These are phyloP conservation scores for Danio tinwini DNA, from an alignment of 2,797 vertebrate genomes.

Conservation along the genomic window DNA sequence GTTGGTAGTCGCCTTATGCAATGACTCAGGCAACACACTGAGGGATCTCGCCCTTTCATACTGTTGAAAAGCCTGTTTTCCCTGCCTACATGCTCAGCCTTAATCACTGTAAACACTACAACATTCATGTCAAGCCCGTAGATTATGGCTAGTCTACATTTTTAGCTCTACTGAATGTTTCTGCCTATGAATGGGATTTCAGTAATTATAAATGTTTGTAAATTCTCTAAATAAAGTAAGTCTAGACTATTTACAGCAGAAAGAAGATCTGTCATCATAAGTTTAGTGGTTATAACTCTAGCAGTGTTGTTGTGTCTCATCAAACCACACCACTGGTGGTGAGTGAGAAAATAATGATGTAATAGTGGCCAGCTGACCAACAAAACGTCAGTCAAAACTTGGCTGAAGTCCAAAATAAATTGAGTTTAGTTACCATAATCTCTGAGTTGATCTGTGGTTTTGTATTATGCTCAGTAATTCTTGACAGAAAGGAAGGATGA, in stretches of 20 bases:
- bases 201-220: background rate
- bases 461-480: background rate
- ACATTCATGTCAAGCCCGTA: background rate
- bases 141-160: background rate
- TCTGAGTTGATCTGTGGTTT: background rate
- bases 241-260: background rate
- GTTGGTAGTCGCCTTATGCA: background rate
- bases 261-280: background rate
- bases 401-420: background rate
- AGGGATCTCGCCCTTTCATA: background rate
- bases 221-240: background rate
- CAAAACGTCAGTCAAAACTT: too few relatives aligned
- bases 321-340: background rate
- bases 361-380: background rate
- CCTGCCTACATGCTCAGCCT: background rate
- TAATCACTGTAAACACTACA: background rate
- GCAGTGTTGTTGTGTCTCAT: constrained; percentile 9
- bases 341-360: constrained; percentile 8
- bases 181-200: background rate
- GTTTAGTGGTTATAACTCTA: background rate
- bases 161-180: background rate
- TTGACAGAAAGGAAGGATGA: background rate
- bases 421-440: background rate
- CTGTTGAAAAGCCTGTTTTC: constrained; percentile 47
- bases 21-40: background rate